Base-by-base conservation (phyloP, 2,888 invertebrate genomes). In the Xanthia icteritia region DNA sequence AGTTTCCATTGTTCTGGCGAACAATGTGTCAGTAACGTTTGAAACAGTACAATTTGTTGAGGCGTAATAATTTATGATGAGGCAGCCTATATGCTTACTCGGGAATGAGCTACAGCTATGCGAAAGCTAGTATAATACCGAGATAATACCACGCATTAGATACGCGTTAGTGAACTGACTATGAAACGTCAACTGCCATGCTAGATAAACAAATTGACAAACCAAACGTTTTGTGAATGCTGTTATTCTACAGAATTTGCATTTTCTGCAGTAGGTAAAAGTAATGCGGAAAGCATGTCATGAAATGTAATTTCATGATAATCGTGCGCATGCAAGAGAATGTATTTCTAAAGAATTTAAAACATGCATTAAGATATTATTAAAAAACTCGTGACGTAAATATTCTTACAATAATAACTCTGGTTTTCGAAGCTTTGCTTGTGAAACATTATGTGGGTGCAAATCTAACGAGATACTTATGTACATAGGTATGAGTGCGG, bases 301-400 rank as follows among this genome's bases (percentile, higher is more conserved):
- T 79, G 87, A 76, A 79, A 69, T 58, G 79, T 71, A 39, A 74
- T 65, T 45, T 74, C 78, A 81, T 84, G 74, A 81, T 75, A 63
- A 54, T 68, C n/a, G 31, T 42, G 58, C 17, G 51, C 80, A 70
- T 79, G 83, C 83, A 81, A 76, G 48, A 65, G 45, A 72, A 79
- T 63, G 39, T 73, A 74, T 65, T 58, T 72, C 27, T 64, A 36
- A 70, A 71, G 9, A 60, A 63, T 56, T 67, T 67, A 36, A 56
- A 71, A 73, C 76, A 54, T 77, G 77, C 78, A 56, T 17, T 51
- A 48, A 73, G n/a, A 60, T 66, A 63, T 67, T 58, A 74, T 36
- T 82, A 63, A 61, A 65, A 70, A 66, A 36, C 67, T 77, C 17
- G 51, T 75, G 45, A 58, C 54, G 61, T 66, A 45, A 71, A 61